Evolutionary conservation across 2,888 invertebrate genomes (phyloP), one percentile per base, ranked within the genome.

Genomic region (Resseliella maxima): DNA sequence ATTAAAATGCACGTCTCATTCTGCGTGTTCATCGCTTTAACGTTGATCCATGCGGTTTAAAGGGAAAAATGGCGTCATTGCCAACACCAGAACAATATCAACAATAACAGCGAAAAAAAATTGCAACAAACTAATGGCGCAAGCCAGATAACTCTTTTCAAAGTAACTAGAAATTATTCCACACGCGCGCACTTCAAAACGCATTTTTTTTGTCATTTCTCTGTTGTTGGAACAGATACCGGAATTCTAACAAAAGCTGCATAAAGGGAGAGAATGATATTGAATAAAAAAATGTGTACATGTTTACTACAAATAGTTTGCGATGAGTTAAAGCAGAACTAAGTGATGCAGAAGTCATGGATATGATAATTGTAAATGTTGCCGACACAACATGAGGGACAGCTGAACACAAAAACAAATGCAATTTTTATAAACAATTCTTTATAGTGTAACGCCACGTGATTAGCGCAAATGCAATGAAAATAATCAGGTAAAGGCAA

Each of bases 41-140:
- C 35, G 31, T 35, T 72, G 72, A 12, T 31, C 12, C 31, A 1
- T n/a, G 6, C 31, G 72, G 31, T 72, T 72, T 72, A 72, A 72
- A 72, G 72, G 72, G 72, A 72, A 72, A 72, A 72, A 72, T 72
- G 72, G 72, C 72, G 72, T 72, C 72, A 72, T 59, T 2, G n/a
- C 72, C 27, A 12, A 72, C 31, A 72, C 31, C 31, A 18, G 72
- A 72, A 72, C 31, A 35, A 15, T 72, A 24, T 0, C 6, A 24
- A 21, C 10, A 50, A 50, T 3, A 59, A 59, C 10, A 59, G 59
- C 18, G 18, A 18, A 50, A 50, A 2, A 50, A 8, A 72, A 72
- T 72, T 72, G 31, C 72, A 72, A 72, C 72, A 72, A 72, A 72
- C 27, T 72, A 72, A 72, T 72, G 72, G 72, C 72, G 72, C 72